phyloP scores from a whole-genome alignment of 35 echinoderm and acorn worm genomes.

The Patiria miniata region DNA sequence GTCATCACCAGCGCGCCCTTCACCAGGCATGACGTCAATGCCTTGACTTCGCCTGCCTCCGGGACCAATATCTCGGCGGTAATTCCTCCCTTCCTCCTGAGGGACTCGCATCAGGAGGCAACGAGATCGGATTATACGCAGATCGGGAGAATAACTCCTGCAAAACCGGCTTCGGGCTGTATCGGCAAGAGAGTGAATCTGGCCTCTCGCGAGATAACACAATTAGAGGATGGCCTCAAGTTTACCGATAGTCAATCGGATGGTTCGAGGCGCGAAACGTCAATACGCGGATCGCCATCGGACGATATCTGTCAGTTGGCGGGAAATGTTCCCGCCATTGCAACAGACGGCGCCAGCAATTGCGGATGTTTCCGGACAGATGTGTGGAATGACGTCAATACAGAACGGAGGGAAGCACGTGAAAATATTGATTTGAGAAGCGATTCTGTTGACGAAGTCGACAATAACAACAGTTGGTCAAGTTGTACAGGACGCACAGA shows the following conservation, averaged over 20 bases:
- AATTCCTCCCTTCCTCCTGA: not conserved
- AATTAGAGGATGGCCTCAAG: not conserved
- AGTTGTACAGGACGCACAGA: not conserved
- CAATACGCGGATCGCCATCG: not conserved
- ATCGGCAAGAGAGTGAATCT: not conserved
- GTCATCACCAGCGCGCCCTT: not conserved
- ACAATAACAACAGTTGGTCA: too few species aligned
- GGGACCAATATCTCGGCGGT: not conserved
- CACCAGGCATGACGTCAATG: conserved; percentile 15
- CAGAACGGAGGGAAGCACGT: not conserved
- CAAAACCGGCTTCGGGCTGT: not conserved
- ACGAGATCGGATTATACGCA: not conserved
- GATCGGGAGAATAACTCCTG: not conserved
- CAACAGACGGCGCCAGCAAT: not conserved
- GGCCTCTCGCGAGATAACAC: not conserved
- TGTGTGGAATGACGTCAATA: not conserved
- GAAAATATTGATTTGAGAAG: too few species aligned
- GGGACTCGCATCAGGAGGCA: not conserved
- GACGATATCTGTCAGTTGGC: not conserved
- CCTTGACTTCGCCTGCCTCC: conserved; percentile 6
- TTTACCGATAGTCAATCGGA: not conserved
- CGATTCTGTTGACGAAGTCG: too few species aligned
- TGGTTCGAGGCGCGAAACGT: not conserved
- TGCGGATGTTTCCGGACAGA: not conserved
- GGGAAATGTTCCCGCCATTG: not conserved